Conservation (phyloP, 2,797 vertebrate species). For the Gallinago nigripennis region DNA sequence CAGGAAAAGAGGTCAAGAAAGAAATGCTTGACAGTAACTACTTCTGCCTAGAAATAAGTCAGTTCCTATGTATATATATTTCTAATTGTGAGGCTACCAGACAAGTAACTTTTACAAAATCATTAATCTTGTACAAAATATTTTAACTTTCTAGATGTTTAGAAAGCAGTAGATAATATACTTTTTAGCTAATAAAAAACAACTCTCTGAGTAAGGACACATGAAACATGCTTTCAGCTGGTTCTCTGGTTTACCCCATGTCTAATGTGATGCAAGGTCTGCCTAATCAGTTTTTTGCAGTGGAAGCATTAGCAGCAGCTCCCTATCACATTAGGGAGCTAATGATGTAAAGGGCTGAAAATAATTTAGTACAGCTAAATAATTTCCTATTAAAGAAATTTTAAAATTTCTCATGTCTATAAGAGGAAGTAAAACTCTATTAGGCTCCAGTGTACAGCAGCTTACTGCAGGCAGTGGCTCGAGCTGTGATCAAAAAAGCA, state of each 20-base stretch:
- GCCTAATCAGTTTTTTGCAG: neutral
- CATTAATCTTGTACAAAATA: neutral
- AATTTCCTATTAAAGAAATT: neutral
- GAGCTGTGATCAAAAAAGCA: neutral
- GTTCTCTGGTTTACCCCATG: neutral
- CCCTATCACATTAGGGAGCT: neutral
- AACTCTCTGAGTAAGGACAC: neutral
- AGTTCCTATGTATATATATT: neutral
- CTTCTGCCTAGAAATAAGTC: neutral
- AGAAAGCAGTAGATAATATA: neutral
- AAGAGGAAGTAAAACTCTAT: neutral
- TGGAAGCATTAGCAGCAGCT: neutral
- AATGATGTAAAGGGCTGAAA: neutral
- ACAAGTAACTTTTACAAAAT: neutral
- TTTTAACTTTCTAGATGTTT: neutral
- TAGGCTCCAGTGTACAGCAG: neutral
- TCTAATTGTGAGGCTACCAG: neutral
- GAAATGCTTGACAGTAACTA: neutral
- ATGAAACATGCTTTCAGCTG: neutral
- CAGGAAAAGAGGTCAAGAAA: neutral
- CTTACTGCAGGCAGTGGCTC: neutral
- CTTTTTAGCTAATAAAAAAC: neutral
- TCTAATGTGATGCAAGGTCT: fast-evolving
- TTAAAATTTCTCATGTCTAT: neutral
- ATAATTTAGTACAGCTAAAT: neutral